Evolutionary conservation across 35 echinoderm and acorn worm genomes (phyloP), one percentile per base, ranked within the genome.

Genomic region (Strongylocentrotus purpuratus): DNA sequence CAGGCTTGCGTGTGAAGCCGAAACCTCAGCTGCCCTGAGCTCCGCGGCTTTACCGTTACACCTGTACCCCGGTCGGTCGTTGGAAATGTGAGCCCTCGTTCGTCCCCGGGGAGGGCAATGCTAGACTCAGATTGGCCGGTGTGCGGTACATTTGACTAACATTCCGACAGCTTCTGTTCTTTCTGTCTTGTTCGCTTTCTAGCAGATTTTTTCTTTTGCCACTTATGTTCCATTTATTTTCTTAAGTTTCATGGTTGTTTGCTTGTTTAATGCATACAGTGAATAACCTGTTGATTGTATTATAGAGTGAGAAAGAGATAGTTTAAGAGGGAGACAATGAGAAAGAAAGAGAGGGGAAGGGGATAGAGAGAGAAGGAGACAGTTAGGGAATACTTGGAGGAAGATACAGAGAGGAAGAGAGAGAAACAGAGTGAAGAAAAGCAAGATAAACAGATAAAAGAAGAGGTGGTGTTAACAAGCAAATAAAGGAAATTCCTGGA

Each of bases 1-100:
- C 65, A n/a, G 65, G 65, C 65, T 78, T 78, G 65, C 65, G 65
- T 78, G 65, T 78, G 65, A 78, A 78, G 65, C 65, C 65, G 22
- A 78, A 78, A 78, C 65, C 65, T 78, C 65, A 78, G 22, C 65
- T 78, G 65, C 65, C 65, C 20, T 78, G 65, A 78, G 65, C 65
- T 78, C 65, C 22, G 22, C 65, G 65, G 65, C 65, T 78, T 78
- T 78, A 78, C 65, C 20, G 65, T n/a, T 22, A 78, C 65, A 78
- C 65, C 65, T 78, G 65, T 78, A 78, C 65, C 65, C 20, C 25
- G 65, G 65, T 28, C 25, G 65, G 65, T 28, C 65, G 65, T n/a
- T 22, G 7, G 65, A 78, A 78, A 78, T 18, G 22, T n/a, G 65
- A 78, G 65, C 65, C 65, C 65, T 78, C 22, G 65, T 78, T 7